phyloP scores from a whole-genome alignment of 2,888 invertebrate genomes.

The Drosophila neotestacea region DNA sequence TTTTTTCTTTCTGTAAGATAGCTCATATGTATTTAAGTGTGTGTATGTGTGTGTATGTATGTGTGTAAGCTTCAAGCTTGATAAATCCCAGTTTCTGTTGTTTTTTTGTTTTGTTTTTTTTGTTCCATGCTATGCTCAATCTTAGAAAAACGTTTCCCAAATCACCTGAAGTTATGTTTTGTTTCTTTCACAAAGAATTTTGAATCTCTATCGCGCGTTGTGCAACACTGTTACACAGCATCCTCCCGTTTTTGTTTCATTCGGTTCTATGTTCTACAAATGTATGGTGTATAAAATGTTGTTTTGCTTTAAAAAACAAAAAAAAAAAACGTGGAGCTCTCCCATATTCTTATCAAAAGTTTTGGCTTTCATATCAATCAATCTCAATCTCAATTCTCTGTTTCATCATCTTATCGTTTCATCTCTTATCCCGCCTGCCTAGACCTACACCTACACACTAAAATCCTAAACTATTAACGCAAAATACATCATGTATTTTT shows the following conservation, averaged over 20 bases:
- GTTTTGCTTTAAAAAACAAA: slow-evolving; percentile 16
- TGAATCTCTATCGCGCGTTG: slow-evolving; percentile 42
- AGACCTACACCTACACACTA: slow-evolving; percentile 57
- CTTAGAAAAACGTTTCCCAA: slow-evolving; percentile 54
- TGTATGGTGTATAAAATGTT: slow-evolving; percentile 32
- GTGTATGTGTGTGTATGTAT: slow-evolving; percentile 32
- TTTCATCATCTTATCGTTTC: neutral
- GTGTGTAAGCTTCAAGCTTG: slow-evolving; percentile 72
- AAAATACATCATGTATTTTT: slow-evolving; percentile 52
- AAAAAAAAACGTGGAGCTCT: slow-evolving; percentile 15
- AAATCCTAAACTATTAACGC: slow-evolving; percentile 52
- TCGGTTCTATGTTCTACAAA: slow-evolving; percentile 16
- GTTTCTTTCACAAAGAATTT: slow-evolving; percentile 73
- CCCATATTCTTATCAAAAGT: slow-evolving; percentile 42
- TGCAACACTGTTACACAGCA: slow-evolving; percentile 49
- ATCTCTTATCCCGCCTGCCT: slow-evolving; percentile 11
- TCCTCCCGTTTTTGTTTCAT: neutral
- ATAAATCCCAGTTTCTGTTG: slow-evolving; percentile 73
- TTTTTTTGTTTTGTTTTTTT: slow-evolving; percentile 36
- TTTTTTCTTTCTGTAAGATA: slow-evolving; percentile 23
- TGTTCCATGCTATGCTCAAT: slow-evolving; percentile 53
- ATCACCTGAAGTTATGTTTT: slow-evolving; percentile 62
- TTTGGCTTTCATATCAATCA: slow-evolving; percentile 19
- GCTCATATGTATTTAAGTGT: slow-evolving; percentile 40
- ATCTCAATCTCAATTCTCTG: slow-evolving; percentile 9